Conservation (phyloP, 2,888 invertebrate genomes). For the Ommatoiulus sabulosus region DNA sequence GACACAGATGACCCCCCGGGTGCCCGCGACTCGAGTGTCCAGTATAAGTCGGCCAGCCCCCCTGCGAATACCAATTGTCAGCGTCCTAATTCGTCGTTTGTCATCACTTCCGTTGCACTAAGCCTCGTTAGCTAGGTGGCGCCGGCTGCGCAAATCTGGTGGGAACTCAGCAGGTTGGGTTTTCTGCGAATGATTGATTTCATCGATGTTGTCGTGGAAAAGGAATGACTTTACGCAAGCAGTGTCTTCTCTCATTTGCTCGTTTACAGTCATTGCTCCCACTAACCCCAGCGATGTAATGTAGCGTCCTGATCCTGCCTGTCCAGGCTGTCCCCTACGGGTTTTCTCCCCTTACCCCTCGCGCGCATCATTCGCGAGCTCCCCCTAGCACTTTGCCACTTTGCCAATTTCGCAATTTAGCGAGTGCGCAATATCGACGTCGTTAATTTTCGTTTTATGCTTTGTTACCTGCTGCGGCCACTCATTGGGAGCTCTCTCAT, state of each 20-base stretch:
- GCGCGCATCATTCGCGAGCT: neutral
- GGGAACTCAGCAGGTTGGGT: neutral
- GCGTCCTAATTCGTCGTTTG: neutral
- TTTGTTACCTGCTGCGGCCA: slow-evolving; percentile 5
- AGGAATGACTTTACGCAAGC: neutral
- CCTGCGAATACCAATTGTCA: neutral
- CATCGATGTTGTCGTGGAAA: neutral
- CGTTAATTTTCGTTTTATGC: slow-evolving; percentile 34
- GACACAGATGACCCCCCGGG: neutral
- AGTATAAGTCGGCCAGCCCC: neutral
- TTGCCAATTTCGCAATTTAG: slow-evolving; percentile 22
- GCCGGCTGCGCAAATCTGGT: neutral
- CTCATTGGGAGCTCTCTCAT: slow-evolving; percentile 21
- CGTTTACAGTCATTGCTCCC: neutral
- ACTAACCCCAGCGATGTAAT: neutral
- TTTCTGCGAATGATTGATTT: neutral
- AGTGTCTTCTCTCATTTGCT: slow-evolving; percentile 23
- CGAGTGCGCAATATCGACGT: slow-evolving; percentile 28
- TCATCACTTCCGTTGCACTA: neutral
- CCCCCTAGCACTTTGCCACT: slow-evolving; percentile 4
- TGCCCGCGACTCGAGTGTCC: neutral
- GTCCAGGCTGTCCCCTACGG: neutral
- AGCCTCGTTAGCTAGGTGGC: slow-evolving; percentile 21
- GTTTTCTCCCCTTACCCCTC: neutral
- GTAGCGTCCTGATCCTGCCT: neutral